Base-by-base conservation (phyloP, 2,888 invertebrate genomes). In the Scaptomyza caliginosa region DNA sequence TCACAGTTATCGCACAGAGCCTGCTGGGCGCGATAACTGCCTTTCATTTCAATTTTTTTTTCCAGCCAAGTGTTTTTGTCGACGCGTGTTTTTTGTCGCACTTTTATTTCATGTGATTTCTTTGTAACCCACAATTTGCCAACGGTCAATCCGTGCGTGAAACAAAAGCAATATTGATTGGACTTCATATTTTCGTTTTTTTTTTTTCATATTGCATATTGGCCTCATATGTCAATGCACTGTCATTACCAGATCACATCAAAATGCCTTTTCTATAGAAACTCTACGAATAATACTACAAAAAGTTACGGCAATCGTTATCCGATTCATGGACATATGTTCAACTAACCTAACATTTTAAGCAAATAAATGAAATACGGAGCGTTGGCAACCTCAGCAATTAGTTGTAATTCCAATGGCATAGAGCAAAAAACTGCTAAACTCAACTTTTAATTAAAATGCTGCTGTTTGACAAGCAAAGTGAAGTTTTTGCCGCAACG, bases 371-470 rank as follows among this genome's bases (percentile, higher is more conserved):
- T 16, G 2, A 6, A 3, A 11, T 10, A 21, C 4, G 19, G 19
- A 28, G 39, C 3, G 13, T 2, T 7, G n/a, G 4, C 13, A 13
- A 28, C 52, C 65, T 59, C 58, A 30, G 16, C 57, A 56, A 81
- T 68, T 62, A 62, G 34, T 23, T 73, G 74, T 51, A 58, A 56
- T 52, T 46, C 40, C 56, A 39, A 11, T 38, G 45, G 30, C 48
- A n/a, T n/a, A n/a, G n/a, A 55, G 49, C 19, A n/a, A 49, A 36
- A 23, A 21, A 42, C 36, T 16, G 13, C 5, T 23, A 13, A 30
- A 24, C 52, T 26, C 39, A 36, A 60, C 46, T 82, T 82, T 78
- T 79, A 78, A 82, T 78, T 74, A 78, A 67, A 78, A 66, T 46
- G 45, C 24, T 50, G 51, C 21, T 38, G 40, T 49, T 59, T 68